Percentiles rank a stretch among this genome's conserved stretches.
These are phyloP conservation scores for Gavialis gangeticus DNA, from an alignment of 2,113 vertebrate species.

Conservation along the genomic window DNA sequence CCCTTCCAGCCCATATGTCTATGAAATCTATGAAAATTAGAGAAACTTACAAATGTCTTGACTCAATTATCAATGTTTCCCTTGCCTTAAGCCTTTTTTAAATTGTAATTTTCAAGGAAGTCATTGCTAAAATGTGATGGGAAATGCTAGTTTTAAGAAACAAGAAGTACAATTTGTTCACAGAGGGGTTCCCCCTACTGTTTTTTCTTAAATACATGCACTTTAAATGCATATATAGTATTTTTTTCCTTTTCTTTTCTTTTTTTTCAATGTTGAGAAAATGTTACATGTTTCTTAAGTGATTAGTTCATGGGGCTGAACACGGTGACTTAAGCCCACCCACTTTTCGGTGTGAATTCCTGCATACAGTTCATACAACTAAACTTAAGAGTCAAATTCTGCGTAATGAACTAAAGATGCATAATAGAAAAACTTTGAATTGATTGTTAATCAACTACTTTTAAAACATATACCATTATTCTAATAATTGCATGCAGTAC, in stretches of 20 bases:
- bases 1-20: no score
- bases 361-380: background rate
- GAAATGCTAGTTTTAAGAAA: background rate
- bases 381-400: no score
- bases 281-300: background rate
- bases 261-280: fast-evolving
- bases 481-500: background rate
- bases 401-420: no score
- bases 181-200: background rate
- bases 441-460: background rate
- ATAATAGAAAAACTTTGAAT: background rate
- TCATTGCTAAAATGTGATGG: background rate
- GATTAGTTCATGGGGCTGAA: background rate
- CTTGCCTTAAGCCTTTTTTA: background rate
- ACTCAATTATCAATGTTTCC: background rate
- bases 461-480: background rate
- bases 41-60: background rate
- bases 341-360: background rate
- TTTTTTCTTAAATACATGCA: background rate
- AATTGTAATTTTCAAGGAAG: background rate
- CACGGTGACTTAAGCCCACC: background rate
- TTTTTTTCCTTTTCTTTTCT: background rate
- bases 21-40: no score
- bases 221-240: background rate
- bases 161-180: background rate